Evolutionary conservation across 2,113 vertebrate species (phyloP), one percentile per base, ranked within the genome.

Genomic region (Lutjanus erythropterus): DNA sequence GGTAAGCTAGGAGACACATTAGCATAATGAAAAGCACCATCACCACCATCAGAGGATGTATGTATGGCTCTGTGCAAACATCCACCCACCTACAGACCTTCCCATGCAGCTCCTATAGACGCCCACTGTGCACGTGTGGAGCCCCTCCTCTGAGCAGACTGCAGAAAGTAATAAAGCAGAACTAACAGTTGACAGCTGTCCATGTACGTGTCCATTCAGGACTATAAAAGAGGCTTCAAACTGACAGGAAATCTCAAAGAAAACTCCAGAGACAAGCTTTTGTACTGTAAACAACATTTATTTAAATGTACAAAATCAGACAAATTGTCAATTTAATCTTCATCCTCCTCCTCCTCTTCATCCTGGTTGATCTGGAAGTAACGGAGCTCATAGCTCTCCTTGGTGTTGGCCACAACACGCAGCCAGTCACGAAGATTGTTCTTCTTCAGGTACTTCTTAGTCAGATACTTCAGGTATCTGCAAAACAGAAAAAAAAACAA

Each of bases 321-420:
- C 52, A 16, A 47, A 49, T 23, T 47, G 64, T 64, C 15, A 33
- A 10, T 83, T 96, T 95, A 99, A 95, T 99, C 98, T 81, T 99
- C 98, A 0, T 99, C 98, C 5, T 99, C 97, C 72, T 99, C 98
- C 79, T 97, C 97, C 80, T 98, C 97, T 67, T 99, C 97, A 0
- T 99, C 97, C 91, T 98, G 97, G 91, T 99, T 99, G 89, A 99
- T 99, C 96, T 98, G 97, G 97, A 99, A 98, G 95, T 98, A 99
- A 61, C 97, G 96, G 11, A 97, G 92, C 81, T 98, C 97, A 1
- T 98, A 98, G 83, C 97, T 98, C 87, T 98, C 97, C 93, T 98
- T 98, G 93, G 95, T 97, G 92, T 97, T 97, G 0, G 97, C 97
- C 4, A 98, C 97, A 0, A 98, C 97, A 0, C 97, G 96, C 84